Conservation (phyloP, 2,888 invertebrate genomes). For the Apotomis betuletana region DNA sequence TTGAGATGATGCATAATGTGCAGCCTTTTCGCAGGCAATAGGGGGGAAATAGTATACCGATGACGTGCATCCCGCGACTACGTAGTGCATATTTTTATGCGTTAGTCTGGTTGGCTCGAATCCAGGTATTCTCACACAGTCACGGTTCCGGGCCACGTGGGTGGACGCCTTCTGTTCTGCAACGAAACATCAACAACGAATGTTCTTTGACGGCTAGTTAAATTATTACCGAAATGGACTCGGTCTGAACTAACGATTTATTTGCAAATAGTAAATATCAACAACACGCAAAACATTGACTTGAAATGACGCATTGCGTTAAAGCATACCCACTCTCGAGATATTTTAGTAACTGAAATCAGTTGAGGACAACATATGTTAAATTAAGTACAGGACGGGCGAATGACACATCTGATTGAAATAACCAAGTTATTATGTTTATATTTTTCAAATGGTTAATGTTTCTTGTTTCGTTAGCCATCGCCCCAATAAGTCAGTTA, state of each 20-base stretch:
- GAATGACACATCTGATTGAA: constrained; percentile 24
- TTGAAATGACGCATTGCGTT: constrained; percentile 14
- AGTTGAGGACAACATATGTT: constrained; percentile 4
- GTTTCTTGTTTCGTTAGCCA: background rate
- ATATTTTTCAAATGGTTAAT: background rate
- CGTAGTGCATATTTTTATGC: constrained; percentile 66
- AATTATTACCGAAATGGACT: constrained; percentile 13
- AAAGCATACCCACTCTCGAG: no score
- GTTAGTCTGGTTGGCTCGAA: constrained; percentile 69
- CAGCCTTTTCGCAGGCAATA: background rate
- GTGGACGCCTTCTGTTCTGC: constrained; percentile 55
- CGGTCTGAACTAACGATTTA: background rate
- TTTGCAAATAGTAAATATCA: background rate
- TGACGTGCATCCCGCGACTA: constrained; percentile 61
- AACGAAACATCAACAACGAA: constrained; percentile 58
- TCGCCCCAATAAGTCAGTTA: background rate
- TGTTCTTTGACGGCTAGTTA: constrained; percentile 1
- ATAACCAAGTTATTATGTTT: constrained; percentile 11
- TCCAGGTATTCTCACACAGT: constrained; percentile 63
- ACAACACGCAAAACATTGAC: constrained; percentile 12
- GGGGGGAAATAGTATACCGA: constrained; percentile 49
- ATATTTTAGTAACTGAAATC: constrained; percentile 23
- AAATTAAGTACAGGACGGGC: constrained; percentile 17
- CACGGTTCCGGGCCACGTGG: constrained; percentile 64
- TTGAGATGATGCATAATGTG: background rate